Percentiles rank a stretch among this genome's conserved stretches.
phyloP scores from a whole-genome alignment of 2,888 invertebrate species.

The Bellardia pandia region DNA sequence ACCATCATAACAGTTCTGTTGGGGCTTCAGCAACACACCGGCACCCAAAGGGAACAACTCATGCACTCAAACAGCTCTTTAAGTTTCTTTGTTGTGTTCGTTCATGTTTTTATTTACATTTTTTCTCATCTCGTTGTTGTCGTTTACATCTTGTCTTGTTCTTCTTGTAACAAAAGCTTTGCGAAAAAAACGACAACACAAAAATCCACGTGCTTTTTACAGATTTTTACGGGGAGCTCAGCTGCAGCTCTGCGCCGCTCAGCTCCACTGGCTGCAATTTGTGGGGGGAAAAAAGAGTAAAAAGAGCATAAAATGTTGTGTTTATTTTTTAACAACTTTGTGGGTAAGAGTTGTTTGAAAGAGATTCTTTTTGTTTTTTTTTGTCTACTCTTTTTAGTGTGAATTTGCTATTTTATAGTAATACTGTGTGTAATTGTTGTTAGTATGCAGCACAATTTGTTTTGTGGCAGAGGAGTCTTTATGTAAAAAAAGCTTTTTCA shows the following conservation, averaged over 20 bases:
- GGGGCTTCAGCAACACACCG: conserved; percentile 31
- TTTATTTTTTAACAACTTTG: conserved; percentile 31
- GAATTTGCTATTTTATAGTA: conserved; percentile 15
- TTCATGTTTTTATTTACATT: conserved; percentile 39
- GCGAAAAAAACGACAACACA: conserved; percentile 52
- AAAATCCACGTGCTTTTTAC: conserved; percentile 71
- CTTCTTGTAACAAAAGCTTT: conserved; percentile 55
- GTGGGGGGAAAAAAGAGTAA: conserved; percentile 47
- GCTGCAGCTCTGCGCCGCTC: conserved; percentile 26
- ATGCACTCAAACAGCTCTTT: conserved; percentile 56
- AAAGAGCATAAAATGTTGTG: conserved; percentile 54
- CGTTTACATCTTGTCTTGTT: conserved; percentile 52
- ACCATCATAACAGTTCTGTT: conserved; percentile 30
- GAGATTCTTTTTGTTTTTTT: conserved; percentile 38
- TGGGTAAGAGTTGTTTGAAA: conserved; percentile 63
- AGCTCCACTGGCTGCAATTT: neutral
- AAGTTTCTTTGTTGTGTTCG: conserved; percentile 61
- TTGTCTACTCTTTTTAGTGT: conserved; percentile 38
- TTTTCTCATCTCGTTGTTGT: conserved; percentile 29
- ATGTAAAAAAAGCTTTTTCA: conserved; percentile 43
- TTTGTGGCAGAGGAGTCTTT: conserved; percentile 11
- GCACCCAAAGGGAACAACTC: conserved; percentile 40
- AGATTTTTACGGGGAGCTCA: conserved; percentile 48
- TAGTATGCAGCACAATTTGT: conserved; percentile 34
- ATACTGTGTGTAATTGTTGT: conserved; percentile 19